Percentiles rank a stretch among this genome's conserved stretches.
These are phyloP conservation scores for Oscheius onirici DNA, from an alignment of 2,888 invertebrate species.

Conservation along the genomic window DNA sequence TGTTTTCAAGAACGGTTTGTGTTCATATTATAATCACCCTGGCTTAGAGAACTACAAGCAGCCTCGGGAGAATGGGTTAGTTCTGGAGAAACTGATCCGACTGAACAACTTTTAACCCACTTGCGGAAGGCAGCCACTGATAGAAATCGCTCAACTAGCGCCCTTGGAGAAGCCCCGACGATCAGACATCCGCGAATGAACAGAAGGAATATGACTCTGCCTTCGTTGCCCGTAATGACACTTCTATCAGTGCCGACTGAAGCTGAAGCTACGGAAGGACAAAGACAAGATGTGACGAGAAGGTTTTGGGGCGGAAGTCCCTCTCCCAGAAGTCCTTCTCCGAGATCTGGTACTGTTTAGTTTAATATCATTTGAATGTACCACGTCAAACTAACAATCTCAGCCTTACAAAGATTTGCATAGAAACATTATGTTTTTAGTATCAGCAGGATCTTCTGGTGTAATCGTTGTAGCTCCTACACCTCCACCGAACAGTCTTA, in stretches of 20 bases:
- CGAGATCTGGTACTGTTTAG: conserved; percentile 18
- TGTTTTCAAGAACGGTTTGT: conserved; percentile 51
- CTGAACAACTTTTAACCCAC: conserved; percentile 42
- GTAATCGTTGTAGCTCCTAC: conserved; percentile 19
- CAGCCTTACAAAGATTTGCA: not conserved
- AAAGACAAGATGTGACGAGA: conserved; percentile 28
- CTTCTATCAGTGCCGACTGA: conserved; percentile 47
- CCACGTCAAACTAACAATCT: too few species aligned
- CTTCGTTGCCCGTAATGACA: conserved; percentile 41
- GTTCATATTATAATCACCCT: not conserved
- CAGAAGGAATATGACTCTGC: conserved; percentile 47
- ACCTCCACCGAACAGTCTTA: conserved; percentile 25
- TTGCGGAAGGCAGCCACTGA: conserved; percentile 39
- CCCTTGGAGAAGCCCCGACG: not conserved
- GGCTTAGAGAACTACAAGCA: conserved; percentile 50
- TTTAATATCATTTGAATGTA: too few species aligned
- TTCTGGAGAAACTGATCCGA: conserved; percentile 38
- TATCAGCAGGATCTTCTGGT: conserved; percentile 5
- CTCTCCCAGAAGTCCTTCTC: conserved; percentile 47
- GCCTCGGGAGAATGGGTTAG: conserved; percentile 52
- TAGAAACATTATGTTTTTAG: not conserved
- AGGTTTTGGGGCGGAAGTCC: conserved; percentile 54
- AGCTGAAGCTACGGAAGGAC: conserved; percentile 27
- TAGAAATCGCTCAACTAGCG: conserved; percentile 11
- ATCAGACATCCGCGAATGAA: conserved; percentile 37